Evolutionary conservation across 2,888 invertebrate genomes (phyloP), one percentile per base, ranked within the genome.

Genomic region (Chloromyia formosa): DNA sequence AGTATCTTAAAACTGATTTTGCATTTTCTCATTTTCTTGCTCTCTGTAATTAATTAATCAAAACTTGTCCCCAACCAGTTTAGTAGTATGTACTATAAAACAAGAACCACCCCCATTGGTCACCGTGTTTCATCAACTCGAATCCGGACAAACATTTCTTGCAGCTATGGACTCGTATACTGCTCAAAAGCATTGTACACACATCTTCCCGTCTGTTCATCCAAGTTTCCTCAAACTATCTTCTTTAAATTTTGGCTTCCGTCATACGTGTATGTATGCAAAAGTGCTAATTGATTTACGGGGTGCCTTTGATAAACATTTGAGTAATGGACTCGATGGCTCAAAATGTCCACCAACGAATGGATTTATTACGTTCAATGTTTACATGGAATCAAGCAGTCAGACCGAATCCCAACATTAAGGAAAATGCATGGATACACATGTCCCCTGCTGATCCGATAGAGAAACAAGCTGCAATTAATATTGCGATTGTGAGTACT

Each of bases 251-350:
- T 18, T 56, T 56, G 56, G 20, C 27, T 35, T 56, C 56, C 56
- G 10, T 18, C n/a, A n/a, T n/a, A 1, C 10, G 10, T 20, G 56
- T 7, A 12, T 49, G 27, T 16, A 49, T 54, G 35, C 16, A n/a
- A 16, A 71, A 71, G 71, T 71, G 71, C 40, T 56, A 56, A 71
- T 56, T 71, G 71, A 71, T 71, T 71, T 71, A 71, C 71, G 71
- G 35, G 71, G 71, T 71, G 71, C 35, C 71, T 71, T 71, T 71
- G 71, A 71, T 58, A 71, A 71, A 71, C 56, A 56, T 56, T 56
- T 71, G 71, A 71, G 54, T 56, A 56, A 71, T 71, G 71, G 58
- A 58, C 58, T 71, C 20, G 20, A 58, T 71, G 71, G 58, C 40
- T 40, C 42, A 20, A 42, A 58, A n/a, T 53, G 58, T 71, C 35